Evolutionary conservation across 2,888 invertebrate species (phyloP).

Genomic region (Ypsolopha scabrella): DNA sequence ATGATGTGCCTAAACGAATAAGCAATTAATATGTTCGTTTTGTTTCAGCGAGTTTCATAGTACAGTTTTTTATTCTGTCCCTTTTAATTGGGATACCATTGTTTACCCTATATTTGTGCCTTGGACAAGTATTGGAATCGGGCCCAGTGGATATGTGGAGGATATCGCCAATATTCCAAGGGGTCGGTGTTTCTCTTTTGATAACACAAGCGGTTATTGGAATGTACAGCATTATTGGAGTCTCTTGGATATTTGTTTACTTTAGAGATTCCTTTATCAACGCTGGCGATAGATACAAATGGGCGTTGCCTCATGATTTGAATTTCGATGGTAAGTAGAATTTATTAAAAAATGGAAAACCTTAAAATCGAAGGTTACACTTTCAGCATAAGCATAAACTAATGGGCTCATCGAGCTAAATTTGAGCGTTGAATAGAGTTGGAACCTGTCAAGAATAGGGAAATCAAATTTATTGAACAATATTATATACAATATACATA

Average conservation of each 20-base stretch:
- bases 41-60: conserved; percentile 82
- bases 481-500: too few relatives aligned
- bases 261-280: conserved; percentile 89
- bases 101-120: conserved; percentile 85
- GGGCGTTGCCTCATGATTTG: conserved; percentile 81
- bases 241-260: conserved; percentile 94
- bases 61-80: conserved; percentile 89
- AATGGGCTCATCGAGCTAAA: too few relatives aligned
- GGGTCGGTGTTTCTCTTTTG: conserved; percentile 86
- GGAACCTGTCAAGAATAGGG: too few relatives aligned
- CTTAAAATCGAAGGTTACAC: too few relatives aligned
- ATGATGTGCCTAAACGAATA: not conserved
- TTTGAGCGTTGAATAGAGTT: too few relatives aligned
- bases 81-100: conserved; percentile 86
- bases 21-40: conserved; percentile 9
- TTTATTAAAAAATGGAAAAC: not conserved
- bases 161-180: conserved; percentile 92
- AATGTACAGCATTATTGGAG: conserved; percentile 87
- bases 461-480: too few relatives aligned
- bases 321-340: conserved; percentile 73
- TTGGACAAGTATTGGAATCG: conserved; percentile 86
- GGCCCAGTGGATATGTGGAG: conserved; percentile 95
- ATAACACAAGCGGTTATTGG: conserved; percentile 85
- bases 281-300: conserved; percentile 80
- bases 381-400: too few relatives aligned